Percentiles rank a stretch among this genome's conserved stretches.
Evolutionary conservation across 2,797 vertebrate species (phyloP).

Genomic region (Ceryle rudis): DNA sequence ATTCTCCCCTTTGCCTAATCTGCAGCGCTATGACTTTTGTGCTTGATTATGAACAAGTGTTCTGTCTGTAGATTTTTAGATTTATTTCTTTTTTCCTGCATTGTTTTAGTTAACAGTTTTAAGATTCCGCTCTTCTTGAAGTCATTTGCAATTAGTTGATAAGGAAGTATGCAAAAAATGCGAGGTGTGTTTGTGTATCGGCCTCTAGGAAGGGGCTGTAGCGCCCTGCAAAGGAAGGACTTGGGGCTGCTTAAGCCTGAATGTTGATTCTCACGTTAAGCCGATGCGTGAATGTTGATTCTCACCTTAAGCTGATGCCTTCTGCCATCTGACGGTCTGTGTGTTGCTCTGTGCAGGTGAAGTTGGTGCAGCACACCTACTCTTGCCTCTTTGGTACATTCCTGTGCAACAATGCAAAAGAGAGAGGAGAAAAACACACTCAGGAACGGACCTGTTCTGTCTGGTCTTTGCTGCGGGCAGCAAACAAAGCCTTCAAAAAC

Average conservation of each 20-base stretch:
- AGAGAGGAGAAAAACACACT: constrained; percentile 92
- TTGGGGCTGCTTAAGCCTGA: not conserved
- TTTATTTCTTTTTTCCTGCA: not conserved
- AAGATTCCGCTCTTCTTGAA: accelerated
- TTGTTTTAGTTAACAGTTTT: not conserved
- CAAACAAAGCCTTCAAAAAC: constrained; percentile 94
- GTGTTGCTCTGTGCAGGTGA: constrained; percentile 83
- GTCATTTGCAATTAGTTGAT: not conserved
- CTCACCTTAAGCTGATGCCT: not conserved
- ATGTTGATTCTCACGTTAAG: not conserved
- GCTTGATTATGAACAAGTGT: not conserved
- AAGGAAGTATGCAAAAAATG: not conserved
- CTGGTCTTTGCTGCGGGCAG: constrained; percentile 94
- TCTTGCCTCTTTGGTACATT: constrained; percentile 98
- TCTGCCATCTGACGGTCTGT: not conserved
- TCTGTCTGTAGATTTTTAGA: not conserved
- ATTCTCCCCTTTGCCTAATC: not conserved
- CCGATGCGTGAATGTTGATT: not conserved
- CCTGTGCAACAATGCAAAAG: constrained; percentile 97
- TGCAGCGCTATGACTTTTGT: not conserved
- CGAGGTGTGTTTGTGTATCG: accelerated
- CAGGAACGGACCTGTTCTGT: constrained; percentile 96
- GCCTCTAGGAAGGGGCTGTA: not conserved
- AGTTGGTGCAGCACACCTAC: constrained; percentile 98
- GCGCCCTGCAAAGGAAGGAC: not conserved